phyloP scores from a whole-genome alignment of 1,140 invertebrate genomes.

The Leptopilina clavipes region DNA sequence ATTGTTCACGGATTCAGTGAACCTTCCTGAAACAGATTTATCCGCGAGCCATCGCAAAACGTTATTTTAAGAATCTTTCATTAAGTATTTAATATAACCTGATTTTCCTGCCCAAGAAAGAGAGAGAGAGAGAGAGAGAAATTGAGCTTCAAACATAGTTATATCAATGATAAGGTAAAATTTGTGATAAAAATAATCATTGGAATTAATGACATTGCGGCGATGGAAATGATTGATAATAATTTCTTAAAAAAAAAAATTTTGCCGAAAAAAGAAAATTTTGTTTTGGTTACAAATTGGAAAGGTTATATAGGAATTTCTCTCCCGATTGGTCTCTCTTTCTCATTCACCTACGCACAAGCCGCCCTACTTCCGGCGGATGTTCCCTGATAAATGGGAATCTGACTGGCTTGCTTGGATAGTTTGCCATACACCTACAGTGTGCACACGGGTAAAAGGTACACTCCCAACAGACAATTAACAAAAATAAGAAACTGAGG shows the following conservation, averaged over 20 bases:
- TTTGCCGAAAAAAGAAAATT: too few species aligned
- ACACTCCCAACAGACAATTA: constrained; percentile 38
- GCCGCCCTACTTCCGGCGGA: constrained; percentile 73
- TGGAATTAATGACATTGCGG: too few species aligned
- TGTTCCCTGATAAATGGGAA: constrained; percentile 73
- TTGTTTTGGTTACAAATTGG: background rate
- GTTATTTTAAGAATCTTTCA: constrained; percentile 58
- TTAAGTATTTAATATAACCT: constrained; percentile 51
- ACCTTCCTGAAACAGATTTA: constrained; percentile 38
- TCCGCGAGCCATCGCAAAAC: constrained; percentile 39
- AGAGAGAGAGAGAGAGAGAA: background rate
- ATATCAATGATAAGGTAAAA: background rate
- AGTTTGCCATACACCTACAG: constrained; percentile 54
- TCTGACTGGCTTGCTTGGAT: constrained; percentile 61
- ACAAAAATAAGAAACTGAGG: background rate
- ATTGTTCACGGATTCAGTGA: constrained; percentile 46
- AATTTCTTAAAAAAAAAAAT: constrained; percentile 9
- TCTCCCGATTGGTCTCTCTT: constrained; percentile 38
- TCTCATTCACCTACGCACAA: constrained; percentile 70
- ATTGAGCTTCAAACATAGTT: too few species aligned
- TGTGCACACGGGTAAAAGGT: constrained; percentile 35
- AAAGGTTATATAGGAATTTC: constrained; percentile 39
- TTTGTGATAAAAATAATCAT: background rate
- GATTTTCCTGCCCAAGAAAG: constrained; percentile 27
- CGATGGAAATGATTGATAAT: too few species aligned